Evolutionary conservation across 2,888 invertebrate species (phyloP), one percentile per base, ranked within the genome.

Genomic region (Hydrotaea cyrtoneurina): DNA sequence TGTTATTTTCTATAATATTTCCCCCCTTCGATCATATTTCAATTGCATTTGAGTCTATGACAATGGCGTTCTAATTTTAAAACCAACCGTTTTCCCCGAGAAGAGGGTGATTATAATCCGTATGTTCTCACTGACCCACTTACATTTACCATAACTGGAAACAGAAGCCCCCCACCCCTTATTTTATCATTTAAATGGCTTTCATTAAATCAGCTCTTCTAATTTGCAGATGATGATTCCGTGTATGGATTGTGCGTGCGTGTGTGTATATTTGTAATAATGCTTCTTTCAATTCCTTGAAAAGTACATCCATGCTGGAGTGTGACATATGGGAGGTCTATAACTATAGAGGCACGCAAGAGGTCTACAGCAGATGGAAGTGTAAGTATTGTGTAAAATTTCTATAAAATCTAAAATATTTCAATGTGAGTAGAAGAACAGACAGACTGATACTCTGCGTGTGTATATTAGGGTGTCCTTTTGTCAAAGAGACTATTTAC

Each of bases 211-310:
- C 43, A 77, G 39, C 66, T 69, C 39, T 23, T 11, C 31, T 17
- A 77, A 77, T 77, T 77, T 77, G 31, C 39, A 66, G 66, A 55
- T 77, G 26, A 57, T 69, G 66, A 23, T 43, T 39, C 7, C 21
- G 15, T 62, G 8, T 2, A 62, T 62, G 62, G 0, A 31, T 26
- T 26, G 26, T 26, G 26, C 15, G 31, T 69, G 21, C 46, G 46
- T 13, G 23, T 31, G 17, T 8, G 31, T 36, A n/a, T 36, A 13
- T 43, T 46, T 69, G 46, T 46, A 69, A 69, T 46, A n/a, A 26
- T 50, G 23, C 15, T 26, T 13, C 23, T 59, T 23, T 59, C 23
- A 59, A 59, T 59, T 23, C 26, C 59, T 62, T 7, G 23, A 62
- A 36, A 15, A 62, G 62, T 26, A 69, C 69, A 46, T 39, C 39